phyloP scores from a whole-genome alignment of 2,113 vertebrate genomes.

The Emydocephalus ijimae region DNA sequence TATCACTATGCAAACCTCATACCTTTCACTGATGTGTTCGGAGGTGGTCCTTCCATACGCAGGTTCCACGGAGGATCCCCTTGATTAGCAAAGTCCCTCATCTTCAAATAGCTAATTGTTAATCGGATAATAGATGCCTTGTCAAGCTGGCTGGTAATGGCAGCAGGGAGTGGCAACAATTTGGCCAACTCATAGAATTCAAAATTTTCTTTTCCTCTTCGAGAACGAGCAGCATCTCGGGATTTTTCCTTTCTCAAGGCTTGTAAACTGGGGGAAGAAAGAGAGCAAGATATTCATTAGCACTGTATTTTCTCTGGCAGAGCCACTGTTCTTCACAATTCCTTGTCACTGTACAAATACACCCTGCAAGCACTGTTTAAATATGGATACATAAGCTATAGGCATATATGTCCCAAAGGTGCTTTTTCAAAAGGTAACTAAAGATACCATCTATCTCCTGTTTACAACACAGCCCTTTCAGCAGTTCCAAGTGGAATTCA shows the following conservation, averaged over 20 bases:
- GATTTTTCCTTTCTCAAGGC: slow-evolving; percentile 98
- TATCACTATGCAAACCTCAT: slow-evolving; percentile 54
- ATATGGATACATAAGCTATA: neutral
- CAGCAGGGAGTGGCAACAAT: slow-evolving; percentile 94
- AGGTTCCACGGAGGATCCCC: slow-evolving; percentile 98
- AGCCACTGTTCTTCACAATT: slow-evolving; percentile 32
- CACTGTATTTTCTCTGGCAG: slow-evolving; percentile 29
- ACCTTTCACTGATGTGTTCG: slow-evolving; percentile 99
- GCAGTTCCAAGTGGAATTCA: neutral
- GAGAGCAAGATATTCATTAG: slow-evolving; percentile 33
- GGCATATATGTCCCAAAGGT: neutral
- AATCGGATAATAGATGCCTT: slow-evolving; percentile 98
- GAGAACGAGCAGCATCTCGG: slow-evolving; percentile 93
- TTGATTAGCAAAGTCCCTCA: slow-evolving; percentile 98
- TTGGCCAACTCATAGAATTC: slow-evolving; percentile 99
- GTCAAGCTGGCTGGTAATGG: slow-evolving; percentile 98
- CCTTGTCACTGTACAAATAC: slow-evolving; percentile 8
- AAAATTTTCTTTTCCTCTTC: slow-evolving; percentile 98
- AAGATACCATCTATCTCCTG: neutral
- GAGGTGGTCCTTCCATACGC: slow-evolving; percentile 95
- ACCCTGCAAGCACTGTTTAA: slow-evolving; percentile 21
- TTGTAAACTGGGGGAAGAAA: slow-evolving; percentile 85
- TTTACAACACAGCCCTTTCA: neutral
- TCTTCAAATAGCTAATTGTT: slow-evolving; percentile 99
- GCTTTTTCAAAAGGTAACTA: neutral